phyloP scores from a whole-genome alignment of 2,797 vertebrate genomes.

The Gallinago stenura region DNA sequence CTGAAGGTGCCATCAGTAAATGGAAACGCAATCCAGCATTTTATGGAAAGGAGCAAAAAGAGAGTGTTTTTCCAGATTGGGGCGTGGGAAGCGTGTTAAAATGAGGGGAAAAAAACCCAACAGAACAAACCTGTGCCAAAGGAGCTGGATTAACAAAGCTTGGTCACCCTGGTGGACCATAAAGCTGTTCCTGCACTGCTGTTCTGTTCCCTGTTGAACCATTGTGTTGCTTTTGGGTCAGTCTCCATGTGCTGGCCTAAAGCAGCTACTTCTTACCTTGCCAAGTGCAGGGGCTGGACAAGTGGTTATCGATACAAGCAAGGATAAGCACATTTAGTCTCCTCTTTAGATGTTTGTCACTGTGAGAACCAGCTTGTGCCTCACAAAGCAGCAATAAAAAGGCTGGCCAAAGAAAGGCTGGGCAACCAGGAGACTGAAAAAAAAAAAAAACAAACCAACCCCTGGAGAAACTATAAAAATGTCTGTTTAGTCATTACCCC shows the following conservation, averaged over 20 bases:
- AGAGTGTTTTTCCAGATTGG: not conserved
- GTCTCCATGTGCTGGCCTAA: not conserved
- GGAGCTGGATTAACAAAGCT: not conserved
- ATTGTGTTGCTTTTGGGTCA: not conserved
- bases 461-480: not conserved
- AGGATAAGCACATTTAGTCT: not conserved
- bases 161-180: not conserved
- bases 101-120: not conserved
- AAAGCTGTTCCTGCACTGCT: not conserved
- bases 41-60: not conserved
- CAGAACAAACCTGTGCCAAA: accelerated
- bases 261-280: not conserved
- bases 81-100: not conserved
- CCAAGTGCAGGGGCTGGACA: not conserved
- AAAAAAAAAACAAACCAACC: not conserved
- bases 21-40: not conserved
- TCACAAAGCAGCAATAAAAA: not conserved
- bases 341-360: not conserved
- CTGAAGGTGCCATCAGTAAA: not conserved
- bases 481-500: not conserved
- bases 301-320: accelerated
- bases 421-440: not conserved
- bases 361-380: not conserved
- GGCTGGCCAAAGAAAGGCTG: not conserved
- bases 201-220: not conserved